Evolutionary conservation across 2,888 invertebrate genomes (phyloP), one percentile per base, ranked within the genome.

Genomic region (Sarcophaga carnaria): DNA sequence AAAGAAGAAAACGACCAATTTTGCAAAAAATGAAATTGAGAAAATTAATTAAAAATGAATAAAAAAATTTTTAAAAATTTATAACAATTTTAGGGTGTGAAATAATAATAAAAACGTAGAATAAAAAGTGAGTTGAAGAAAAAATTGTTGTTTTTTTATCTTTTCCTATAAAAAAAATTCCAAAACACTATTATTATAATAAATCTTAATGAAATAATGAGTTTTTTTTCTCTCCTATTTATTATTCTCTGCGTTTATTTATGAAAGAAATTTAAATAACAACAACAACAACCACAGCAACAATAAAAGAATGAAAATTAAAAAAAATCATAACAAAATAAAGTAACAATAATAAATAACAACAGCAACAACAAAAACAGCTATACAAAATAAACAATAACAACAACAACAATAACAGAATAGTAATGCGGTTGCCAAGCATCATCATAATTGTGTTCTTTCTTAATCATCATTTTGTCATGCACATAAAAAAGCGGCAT

Each of bases 11-110:
- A n/a, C 77, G 77, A 70, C 80, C 76, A 85, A 78, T 83, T 17
- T 78, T 80, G 83, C 76, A 85, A 75, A 86, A 77, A 70, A 69
- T 79, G 69, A 77, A 84, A 88, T 80, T 88, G 88, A 88, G 54
- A 74, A 25, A 62, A n/a, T 77, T 74, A 25, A 49, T 69, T 59
- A 69, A 54, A 54, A 54, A 54, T 14, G 54, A 17, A 5, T 14
- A 17, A 54, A 17, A 14, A 14, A 17, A 1, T 14, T 49, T 49
- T 11, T 49, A 49, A 4, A 49, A 49, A 14, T 2, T 37, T 37
- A 2, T 37, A 37, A 37, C 8, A 37, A 37, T 37, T 10, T 10
- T 37, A 37, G 37, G 37, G 37, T 37, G 37, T 37, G 37, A 37
- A 37, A 37, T 37, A 37, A 54, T 14, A 54, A 54, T 54, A 54